These are phyloP conservation scores for Sympetrum striolatum DNA, from an alignment of 2,888 invertebrate species.

Conservation along the genomic window DNA sequence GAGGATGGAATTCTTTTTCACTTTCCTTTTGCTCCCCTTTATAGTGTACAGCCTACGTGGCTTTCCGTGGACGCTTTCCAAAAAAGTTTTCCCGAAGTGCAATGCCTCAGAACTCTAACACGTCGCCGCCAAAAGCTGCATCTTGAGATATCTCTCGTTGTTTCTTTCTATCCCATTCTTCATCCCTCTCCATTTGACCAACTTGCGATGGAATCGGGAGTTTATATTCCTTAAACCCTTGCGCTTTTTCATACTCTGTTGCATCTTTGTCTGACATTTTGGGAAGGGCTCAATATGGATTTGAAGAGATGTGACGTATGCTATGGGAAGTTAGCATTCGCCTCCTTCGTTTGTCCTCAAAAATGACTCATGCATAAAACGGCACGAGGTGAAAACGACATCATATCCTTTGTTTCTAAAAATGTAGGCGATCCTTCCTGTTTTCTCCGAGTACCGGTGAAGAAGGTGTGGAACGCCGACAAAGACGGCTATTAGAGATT, in stretches of 20 bases:
- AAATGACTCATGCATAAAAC: neutral
- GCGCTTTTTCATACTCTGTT: neutral
- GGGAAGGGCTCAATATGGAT: neutral
- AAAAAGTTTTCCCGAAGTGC: slow-evolving; percentile 16
- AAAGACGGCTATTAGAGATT: no score
- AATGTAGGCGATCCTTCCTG: no score
- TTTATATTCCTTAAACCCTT: neutral
- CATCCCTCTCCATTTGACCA: neutral
- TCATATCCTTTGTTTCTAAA: no score
- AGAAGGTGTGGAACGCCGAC: no score
- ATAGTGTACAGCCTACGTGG: neutral
- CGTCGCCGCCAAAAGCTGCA: neutral
- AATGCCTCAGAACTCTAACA: neutral
- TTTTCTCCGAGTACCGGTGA: no score
- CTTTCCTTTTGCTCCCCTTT: neutral
- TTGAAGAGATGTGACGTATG: neutral
- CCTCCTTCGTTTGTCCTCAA: neutral
- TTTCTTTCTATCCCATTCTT: neutral
- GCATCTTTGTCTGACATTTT: neutral
- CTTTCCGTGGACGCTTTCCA: neutral
- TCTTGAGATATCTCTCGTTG: neutral
- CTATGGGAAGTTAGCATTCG: neutral
- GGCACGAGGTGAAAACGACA: neutral
- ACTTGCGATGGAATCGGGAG: neutral
- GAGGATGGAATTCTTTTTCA: neutral